Evolutionary conservation across 2,797 vertebrate species (phyloP).

Genomic region (Coregonus suidteri): DNA sequence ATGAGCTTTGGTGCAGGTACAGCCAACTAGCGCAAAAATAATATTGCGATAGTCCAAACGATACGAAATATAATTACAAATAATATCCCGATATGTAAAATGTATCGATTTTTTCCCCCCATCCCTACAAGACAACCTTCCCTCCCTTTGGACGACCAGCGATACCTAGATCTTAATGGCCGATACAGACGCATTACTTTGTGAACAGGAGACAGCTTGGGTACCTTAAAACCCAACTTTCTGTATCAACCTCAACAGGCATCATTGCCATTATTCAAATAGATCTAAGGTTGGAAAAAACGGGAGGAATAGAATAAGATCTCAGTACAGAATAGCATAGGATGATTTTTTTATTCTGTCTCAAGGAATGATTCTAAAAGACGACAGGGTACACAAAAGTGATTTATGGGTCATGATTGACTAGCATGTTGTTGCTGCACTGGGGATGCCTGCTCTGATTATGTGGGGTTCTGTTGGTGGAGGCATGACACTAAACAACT

Average conservation of each 20-base stretch:
- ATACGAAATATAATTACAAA: too few species aligned
- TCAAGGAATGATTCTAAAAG: neutral
- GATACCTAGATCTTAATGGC: too few species aligned
- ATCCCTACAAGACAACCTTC: neutral
- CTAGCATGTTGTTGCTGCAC: neutral
- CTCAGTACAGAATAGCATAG: neutral
- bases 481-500: neutral
- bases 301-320: neutral
- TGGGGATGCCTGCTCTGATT: neutral
- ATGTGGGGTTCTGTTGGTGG: neutral
- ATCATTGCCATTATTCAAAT: neutral
- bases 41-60: too few species aligned
- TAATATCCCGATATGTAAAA: too few species aligned
- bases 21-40: too few species aligned
- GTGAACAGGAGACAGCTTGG: too few species aligned
- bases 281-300: neutral
- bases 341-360: neutral
- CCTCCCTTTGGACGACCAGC: neutral
- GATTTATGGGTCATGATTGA: neutral
- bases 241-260: neutral
- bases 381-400: neutral
- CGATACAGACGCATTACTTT: too few species aligned
- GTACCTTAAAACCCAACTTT: too few species aligned
- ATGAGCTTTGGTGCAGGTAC: too few species aligned
- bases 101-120: too few species aligned